Base-by-base conservation (phyloP, 2,113 vertebrate species). In the Vulpes ferrilata region DNA sequence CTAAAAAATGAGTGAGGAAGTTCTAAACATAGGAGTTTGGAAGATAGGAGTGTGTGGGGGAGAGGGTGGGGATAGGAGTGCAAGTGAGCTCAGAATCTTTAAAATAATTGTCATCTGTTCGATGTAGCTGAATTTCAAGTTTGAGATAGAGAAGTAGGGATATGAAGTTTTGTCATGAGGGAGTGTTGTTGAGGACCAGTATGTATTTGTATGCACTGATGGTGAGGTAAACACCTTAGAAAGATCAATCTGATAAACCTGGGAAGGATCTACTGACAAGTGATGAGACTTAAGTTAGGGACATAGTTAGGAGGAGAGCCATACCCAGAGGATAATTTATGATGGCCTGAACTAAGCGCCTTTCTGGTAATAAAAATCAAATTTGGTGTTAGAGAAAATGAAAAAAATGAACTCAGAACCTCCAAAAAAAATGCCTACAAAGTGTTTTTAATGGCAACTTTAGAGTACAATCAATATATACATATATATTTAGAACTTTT, bases 401-500 rank as follows among this genome's bases (percentile, higher is more conserved):
- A 88, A 76, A 80, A 69, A 64, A 65, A 53, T 89, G 17, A 96
- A 90, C 35, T 53, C 1, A 51, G 67, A 90, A 53, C 15, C 27
- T 83, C 13, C 22, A 62, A 51, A 67, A 95, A 88, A 32, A 86
- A 74, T 71, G 79, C 4, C 11, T 80, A 48, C 0, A 7, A 64
- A 64, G 12, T 83, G 17, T 81, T 85, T 78, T 17, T 85, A 67
- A 16, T 92, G 55, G 1, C 3, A 15, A 95, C 93, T 94, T 92
- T 67, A 88, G 2, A 71, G 38, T 85, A 67, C 30, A 82, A 60
- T 82, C 73, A 59, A 87, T 64, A 67, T 73, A 32, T 16, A 38
- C 3, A 25, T 79, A 89, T 30, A 27, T 48, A 73, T 67, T 73
- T 86, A 82, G 94, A 96, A 95, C 23, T 57, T 88, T 93, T 96